Conservation (phyloP, 2,888 invertebrate genomes). For the Mycalesis mineus region DNA sequence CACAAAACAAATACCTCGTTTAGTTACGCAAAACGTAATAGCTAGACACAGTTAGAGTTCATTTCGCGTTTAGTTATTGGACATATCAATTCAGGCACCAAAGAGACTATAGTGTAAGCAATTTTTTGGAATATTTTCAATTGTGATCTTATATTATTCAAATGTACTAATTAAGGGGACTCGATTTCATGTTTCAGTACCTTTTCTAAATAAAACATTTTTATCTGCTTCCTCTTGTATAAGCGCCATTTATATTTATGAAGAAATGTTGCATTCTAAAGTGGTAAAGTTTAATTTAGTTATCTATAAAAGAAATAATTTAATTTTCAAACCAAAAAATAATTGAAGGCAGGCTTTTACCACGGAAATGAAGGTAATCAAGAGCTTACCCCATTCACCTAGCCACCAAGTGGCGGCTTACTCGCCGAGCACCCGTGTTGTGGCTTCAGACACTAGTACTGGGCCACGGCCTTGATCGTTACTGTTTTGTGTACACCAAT, state of each 20-base stretch:
- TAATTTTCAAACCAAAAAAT: too few species aligned
- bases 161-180: constrained; percentile 30
- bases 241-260: not conserved
- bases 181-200: constrained; percentile 16
- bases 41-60: constrained; percentile 67
- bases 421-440: too few species aligned
- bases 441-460: too few species aligned
- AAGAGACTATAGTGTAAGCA: constrained; percentile 72
- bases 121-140: constrained; percentile 57
- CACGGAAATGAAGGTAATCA: too few species aligned
- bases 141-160: constrained; percentile 55
- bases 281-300: too few species aligned
- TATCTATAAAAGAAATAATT: too few species aligned
- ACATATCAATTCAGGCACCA: constrained; percentile 78
- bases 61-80: constrained; percentile 71
- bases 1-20: constrained; percentile 76
- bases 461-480: too few species aligned
- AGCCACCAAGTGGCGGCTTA: too few species aligned
- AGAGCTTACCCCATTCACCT: too few species aligned
- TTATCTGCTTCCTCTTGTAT: not conserved
- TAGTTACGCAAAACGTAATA: constrained; percentile 66
- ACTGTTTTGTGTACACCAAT: too few species aligned
- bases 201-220: not conserved
- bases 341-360: too few species aligned
- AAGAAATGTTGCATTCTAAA: not conserved